phyloP scores from a whole-genome alignment of 2,113 vertebrate genomes.

The Thalassoma bifasciatum region DNA sequence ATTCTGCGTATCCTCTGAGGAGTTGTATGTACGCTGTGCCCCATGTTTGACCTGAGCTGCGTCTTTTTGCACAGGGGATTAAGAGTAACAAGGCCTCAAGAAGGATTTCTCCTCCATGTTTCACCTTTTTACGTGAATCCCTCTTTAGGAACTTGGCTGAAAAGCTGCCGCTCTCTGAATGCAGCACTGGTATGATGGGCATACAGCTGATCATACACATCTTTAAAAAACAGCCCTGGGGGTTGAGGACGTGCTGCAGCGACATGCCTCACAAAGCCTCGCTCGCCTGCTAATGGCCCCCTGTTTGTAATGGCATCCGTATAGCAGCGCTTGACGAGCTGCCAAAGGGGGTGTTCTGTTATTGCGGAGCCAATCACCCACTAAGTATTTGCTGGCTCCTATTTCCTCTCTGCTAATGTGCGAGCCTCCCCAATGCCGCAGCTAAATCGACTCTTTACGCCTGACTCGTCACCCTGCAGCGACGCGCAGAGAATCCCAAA shows the following conservation, averaged over 20 bases:
- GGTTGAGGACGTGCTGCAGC: conserved; percentile 46
- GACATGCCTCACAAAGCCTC: conserved; percentile 71
- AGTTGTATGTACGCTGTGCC: background rate
- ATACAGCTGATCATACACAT: conserved; percentile 50
- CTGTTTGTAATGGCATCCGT: conserved; percentile 76
- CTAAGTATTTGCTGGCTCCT: conserved; percentile 79
- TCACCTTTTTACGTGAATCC: conserved; percentile 27
- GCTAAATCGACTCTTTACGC: conserved; percentile 81
- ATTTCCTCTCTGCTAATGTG: conserved; percentile 79
- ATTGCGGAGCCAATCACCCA: conserved; percentile 82
- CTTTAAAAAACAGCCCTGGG: conserved; percentile 30
- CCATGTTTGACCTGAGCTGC: conserved; percentile 55
- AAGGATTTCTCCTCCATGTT: conserved; percentile 30
- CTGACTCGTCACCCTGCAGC: conserved; percentile 75
- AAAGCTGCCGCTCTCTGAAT: conserved; percentile 14
- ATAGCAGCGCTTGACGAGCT: conserved; percentile 73
- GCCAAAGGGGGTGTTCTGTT: conserved; percentile 80
- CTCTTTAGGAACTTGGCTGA: background rate
- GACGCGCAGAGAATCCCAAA: conserved; percentile 69
- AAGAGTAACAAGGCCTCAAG: conserved; percentile 49
- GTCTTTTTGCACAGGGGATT: conserved; percentile 37
- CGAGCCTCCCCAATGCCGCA: conserved; percentile 72
- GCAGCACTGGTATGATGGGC: conserved; percentile 3
- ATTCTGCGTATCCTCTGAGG: conserved; percentile 52
- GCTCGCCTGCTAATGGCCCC: conserved; percentile 70